phyloP scores from a whole-genome alignment of 2,888 invertebrate species.

The Rhingia campestris region DNA sequence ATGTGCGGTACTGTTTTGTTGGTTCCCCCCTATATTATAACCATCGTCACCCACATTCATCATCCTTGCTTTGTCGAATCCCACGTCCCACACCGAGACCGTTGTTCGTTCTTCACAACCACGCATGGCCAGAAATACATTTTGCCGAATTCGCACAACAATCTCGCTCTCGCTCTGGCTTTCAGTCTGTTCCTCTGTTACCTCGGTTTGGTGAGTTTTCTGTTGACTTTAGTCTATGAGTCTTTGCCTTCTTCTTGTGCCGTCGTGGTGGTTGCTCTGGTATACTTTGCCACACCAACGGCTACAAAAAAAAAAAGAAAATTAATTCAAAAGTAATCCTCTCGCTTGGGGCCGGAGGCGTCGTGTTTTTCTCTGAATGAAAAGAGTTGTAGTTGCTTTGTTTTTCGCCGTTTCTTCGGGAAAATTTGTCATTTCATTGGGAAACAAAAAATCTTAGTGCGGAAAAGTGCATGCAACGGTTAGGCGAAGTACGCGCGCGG shows the following conservation, averaged over 20 bases:
- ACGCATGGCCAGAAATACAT: constrained; percentile 61
- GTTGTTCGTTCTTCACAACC: constrained; percentile 10
- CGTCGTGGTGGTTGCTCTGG: constrained; percentile 58
- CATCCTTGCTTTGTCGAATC: constrained; percentile 35
- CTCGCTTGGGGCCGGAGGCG: constrained; percentile 8
- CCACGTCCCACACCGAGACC: constrained; percentile 11
- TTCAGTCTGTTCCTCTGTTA: constrained; percentile 22
- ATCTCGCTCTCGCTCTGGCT: constrained; percentile 19
- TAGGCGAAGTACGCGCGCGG: constrained; percentile 35
- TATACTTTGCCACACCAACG: constrained; percentile 49
- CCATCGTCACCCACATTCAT: constrained; percentile 58
- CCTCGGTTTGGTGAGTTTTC: constrained; percentile 63
- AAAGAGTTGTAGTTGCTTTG: constrained; percentile 20
- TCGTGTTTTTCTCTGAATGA: constrained; percentile 50
- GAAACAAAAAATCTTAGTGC: constrained; percentile 15
- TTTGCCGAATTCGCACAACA: constrained; percentile 58
- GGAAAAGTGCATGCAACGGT: constrained; percentile 18
- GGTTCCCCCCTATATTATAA: background rate
- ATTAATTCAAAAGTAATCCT: constrained; percentile 22
- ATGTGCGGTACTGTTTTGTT: background rate
- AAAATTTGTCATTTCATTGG: constrained; percentile 11
- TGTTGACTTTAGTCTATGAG: constrained; percentile 66
- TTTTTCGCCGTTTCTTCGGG: constrained; percentile 11
- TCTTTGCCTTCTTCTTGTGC: constrained; percentile 68
- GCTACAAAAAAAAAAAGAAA: constrained; percentile 33